Evolutionary conservation across 2,113 vertebrate species (phyloP).

Genomic region (Alces alces): DNA sequence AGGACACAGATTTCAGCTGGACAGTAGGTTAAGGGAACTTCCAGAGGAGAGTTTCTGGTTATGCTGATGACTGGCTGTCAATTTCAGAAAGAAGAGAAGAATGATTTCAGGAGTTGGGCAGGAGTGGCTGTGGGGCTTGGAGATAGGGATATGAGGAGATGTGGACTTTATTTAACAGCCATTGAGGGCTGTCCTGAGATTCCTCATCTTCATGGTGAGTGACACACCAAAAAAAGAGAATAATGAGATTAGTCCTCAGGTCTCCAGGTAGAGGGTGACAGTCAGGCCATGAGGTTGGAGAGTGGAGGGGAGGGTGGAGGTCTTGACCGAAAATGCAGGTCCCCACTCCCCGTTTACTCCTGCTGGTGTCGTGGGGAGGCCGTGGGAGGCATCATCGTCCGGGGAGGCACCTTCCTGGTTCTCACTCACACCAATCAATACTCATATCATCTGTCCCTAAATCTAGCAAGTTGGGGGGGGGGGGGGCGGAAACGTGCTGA

Average conservation of each 20-base stretch:
- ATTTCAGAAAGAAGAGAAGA: neutral
- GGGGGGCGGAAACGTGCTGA: neutral
- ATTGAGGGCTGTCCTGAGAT: too few species aligned
- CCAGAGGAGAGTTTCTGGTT: too few species aligned
- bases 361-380: too few species aligned
- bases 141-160: neutral
- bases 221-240: neutral
- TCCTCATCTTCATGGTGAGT: too few species aligned
- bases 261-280: neutral
- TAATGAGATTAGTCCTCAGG: neutral
- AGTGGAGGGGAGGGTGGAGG: too few species aligned
- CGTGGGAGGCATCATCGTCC: fast-evolving
- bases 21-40: neutral
- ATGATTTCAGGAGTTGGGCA: neutral
- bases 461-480: neutral
- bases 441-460: neutral
- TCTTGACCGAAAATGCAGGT: fast-evolving
- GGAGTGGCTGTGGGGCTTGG: neutral
- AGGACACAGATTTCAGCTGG: neutral
- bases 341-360: neutral
- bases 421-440: neutral
- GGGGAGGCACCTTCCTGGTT: neutral
- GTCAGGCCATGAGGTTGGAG: too few species aligned
- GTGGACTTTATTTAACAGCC: neutral
- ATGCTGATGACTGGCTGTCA: too few species aligned